phyloP scores from a whole-genome alignment of 2,113 vertebrate species.

The Nipponia nippon region DNA sequence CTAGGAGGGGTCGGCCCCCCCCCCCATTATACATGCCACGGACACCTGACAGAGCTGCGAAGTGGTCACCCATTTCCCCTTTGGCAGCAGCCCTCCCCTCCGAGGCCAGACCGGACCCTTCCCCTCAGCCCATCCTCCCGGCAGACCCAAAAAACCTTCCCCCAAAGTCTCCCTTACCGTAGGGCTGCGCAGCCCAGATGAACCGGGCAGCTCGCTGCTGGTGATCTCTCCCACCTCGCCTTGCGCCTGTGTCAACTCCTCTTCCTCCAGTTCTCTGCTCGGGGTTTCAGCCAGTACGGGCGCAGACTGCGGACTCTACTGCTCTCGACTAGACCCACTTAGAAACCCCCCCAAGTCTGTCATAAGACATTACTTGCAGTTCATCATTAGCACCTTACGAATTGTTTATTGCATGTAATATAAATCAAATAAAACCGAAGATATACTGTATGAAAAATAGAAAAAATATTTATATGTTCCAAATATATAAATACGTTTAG shows the following conservation, averaged over 20 bases:
- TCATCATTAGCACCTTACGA: not conserved
- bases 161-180: not conserved
- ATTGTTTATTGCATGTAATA: conserved; percentile 56
- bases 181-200: not conserved
- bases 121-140: not conserved
- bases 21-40: accelerated
- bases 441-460: not conserved
- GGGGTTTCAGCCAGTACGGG: not conserved
- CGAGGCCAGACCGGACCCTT: not conserved
- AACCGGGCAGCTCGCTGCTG: accelerated
- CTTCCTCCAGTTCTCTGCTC: not conserved
- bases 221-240: not conserved
- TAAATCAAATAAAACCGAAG: conserved; percentile 20
- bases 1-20: not conserved
- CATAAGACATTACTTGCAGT: not conserved
- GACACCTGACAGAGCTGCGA: not conserved
- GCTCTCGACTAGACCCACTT: not conserved
- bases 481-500: not conserved
- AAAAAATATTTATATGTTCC: not conserved
- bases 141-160: not conserved
- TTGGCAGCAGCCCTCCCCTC: not conserved
- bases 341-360: not conserved
- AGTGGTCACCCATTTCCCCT: not conserved
- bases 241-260: not conserved
- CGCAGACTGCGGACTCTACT: accelerated